Evolutionary conservation across 2,113 vertebrate species (phyloP), one percentile per base, ranked within the genome.

Genomic region (Megalops atlanticus): DNA sequence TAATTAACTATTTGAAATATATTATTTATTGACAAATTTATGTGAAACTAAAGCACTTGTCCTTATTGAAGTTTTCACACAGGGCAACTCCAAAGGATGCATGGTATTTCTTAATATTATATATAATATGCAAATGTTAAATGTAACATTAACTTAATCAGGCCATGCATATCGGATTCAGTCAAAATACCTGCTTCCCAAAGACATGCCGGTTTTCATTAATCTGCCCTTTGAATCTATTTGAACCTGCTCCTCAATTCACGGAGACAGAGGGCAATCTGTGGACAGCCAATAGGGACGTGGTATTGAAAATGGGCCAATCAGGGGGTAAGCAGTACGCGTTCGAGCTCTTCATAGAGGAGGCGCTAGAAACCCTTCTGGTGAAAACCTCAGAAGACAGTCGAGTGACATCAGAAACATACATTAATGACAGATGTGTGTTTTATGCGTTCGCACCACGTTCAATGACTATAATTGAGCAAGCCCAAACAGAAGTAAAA

Each of bases 251-350:
- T 64, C 58, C 58, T 11, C n/a, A 12, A 64, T 64, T n/a, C 11
- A 64, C 0, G 12, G 58, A 64, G 58, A 10, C 27, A 27, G 58
- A 24, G 11, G 58, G 58, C 40, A 70, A 69, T 79, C 71, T 35
- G 18, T 21, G 18, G 21, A n/a, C 79, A 84, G 77, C 88, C 87
- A 89, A 89, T 86, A 7, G 73, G 45, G 16, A 3, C 41, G 27
- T n/a, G 68, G n/a, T 2, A 47, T 47, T 77, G 78, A 78, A 83
- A 77, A 73, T 11, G 15, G 82, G 81, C 86, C 89, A 87, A 88
- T 90, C 82, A 72, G 49, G 73, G 75, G 16, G 14, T 31, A 72
- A 74, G 72, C 81, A 45, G 76, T 7, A 75, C 36, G 12, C 36
- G 58, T 64, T 49, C 43, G 79, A 41, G 77, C 72, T 31, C 74